Percentiles rank a stretch among this genome's conserved stretches.
These are phyloP conservation scores for Mareca strepera DNA, from an alignment of 2,797 vertebrate genomes.

Conservation along the genomic window DNA sequence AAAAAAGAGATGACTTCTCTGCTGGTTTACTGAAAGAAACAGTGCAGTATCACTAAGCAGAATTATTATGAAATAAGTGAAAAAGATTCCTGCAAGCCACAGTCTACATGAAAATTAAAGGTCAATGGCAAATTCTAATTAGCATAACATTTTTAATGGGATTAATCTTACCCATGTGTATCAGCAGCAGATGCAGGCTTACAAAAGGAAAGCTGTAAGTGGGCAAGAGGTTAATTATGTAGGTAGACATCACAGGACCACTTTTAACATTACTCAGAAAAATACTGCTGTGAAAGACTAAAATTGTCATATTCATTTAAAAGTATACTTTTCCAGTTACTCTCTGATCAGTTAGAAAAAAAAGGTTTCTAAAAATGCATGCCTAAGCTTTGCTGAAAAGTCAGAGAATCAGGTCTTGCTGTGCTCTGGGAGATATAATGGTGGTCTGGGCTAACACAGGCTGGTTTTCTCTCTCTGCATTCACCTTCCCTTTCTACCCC, in stretches of 20 bases:
- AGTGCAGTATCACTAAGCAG: neutral
- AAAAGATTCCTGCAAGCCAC: slow-evolving; percentile 19
- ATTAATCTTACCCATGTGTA: slow-evolving; percentile 14
- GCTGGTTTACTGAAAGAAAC: neutral
- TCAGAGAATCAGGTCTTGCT: neutral
- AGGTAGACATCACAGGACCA: neutral
- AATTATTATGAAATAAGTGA: neutral
- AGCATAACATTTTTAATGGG: slow-evolving; percentile 5
- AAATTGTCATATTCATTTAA: neutral
- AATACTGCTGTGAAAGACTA: neutral
- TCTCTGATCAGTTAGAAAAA: neutral
- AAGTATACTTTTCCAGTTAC: neutral
- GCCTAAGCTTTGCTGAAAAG: neutral
- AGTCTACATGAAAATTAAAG: neutral
- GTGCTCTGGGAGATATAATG: neutral
- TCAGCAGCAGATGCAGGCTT: slow-evolving; percentile 5
- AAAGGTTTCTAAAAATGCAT: neutral
- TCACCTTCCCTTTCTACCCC: neutral
- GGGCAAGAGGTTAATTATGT: slow-evolving; percentile 20
- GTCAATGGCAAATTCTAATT: slow-evolving; percentile 31
- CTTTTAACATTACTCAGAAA: neutral
- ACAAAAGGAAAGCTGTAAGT: slow-evolving; percentile 13
- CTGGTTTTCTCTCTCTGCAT: neutral
- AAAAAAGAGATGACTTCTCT: neutral
- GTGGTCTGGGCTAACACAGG: neutral